These are phyloP conservation scores for Cheilosia pagana DNA, from an alignment of 2,888 invertebrate genomes.

Conservation along the genomic window DNA sequence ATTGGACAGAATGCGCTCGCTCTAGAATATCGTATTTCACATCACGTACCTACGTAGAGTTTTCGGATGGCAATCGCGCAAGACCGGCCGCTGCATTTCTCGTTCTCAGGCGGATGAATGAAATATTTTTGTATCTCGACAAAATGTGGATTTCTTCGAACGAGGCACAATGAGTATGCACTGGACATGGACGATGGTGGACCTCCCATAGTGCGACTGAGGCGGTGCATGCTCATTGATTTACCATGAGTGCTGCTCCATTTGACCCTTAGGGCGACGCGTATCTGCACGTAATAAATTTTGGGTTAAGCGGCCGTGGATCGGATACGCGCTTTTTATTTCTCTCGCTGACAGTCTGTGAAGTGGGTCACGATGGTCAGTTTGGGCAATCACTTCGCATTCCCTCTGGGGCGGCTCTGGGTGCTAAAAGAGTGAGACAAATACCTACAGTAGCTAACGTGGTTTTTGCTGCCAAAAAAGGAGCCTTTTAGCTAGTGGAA, in stretches of 20 bases:
- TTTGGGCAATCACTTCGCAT: slow-evolving; percentile 41
- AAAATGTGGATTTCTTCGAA: slow-evolving; percentile 55
- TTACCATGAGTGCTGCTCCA: slow-evolving; percentile 41
- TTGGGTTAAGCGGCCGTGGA: slow-evolving; percentile 29
- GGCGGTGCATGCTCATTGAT: slow-evolving; percentile 43
- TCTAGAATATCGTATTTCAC: slow-evolving; percentile 73
- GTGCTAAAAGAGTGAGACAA: slow-evolving; percentile 43
- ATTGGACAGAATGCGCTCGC: slow-evolving; percentile 67
- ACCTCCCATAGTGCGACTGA: slow-evolving; percentile 59
- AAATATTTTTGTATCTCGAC: slow-evolving; percentile 47
- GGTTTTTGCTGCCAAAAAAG: slow-evolving; percentile 35
- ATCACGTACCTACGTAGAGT: slow-evolving; percentile 70
- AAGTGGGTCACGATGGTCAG: slow-evolving; percentile 49
- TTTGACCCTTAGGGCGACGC: slow-evolving; percentile 61
- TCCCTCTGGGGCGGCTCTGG: slow-evolving; percentile 35
- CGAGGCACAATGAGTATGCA: slow-evolving; percentile 36
- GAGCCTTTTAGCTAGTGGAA: neutral
- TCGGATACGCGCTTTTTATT: slow-evolving; percentile 20
- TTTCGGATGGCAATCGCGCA: slow-evolving; percentile 34
- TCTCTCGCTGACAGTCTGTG: slow-evolving; percentile 10
- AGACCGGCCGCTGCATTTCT: slow-evolving; percentile 36
- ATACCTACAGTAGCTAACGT: slow-evolving; percentile 30
- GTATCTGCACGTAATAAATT: slow-evolving; percentile 72
- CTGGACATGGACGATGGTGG: too few species aligned
- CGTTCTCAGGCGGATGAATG: slow-evolving; percentile 41